Percentiles rank a stretch among this genome's conserved stretches.
Evolutionary conservation across 2,113 vertebrate species (phyloP).

Genomic region (Istiophorus platypterus): DNA sequence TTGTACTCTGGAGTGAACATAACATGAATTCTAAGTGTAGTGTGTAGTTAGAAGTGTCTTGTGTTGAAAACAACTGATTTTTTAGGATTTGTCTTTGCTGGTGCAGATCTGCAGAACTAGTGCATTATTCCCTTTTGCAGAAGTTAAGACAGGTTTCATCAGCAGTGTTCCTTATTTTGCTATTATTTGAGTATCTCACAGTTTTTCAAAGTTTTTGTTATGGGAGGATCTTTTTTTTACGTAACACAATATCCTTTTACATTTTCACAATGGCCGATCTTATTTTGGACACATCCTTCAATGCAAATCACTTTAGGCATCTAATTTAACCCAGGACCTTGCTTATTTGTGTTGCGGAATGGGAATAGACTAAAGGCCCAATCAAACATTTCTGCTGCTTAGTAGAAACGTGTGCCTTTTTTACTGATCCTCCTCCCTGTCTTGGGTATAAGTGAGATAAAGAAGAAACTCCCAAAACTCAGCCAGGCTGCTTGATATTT

Average conservation of each 20-base stretch:
- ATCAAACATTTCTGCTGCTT: not conserved
- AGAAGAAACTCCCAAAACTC: not conserved
- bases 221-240: not conserved
- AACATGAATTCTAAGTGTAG: not conserved
- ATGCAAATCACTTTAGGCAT: not conserved
- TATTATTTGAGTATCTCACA: no score
- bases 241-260: not conserved
- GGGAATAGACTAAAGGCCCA: not conserved
- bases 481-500: not conserved
- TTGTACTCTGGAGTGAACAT: not conserved
- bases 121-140: not conserved
- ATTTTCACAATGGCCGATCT: not conserved
- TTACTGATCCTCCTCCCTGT: not conserved
- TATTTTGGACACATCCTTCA: not conserved
- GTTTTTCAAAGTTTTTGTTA: not conserved
- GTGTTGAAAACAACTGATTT: no score
- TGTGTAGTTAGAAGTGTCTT: not conserved
- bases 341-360: not conserved
- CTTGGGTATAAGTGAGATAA: not conserved
- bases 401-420: not conserved
- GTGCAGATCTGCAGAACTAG: no score
- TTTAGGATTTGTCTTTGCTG: no score
- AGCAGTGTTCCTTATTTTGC: not conserved
- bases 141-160: not conserved
- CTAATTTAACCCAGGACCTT: not conserved